Evolutionary conservation across 2,888 invertebrate species (phyloP), one percentile per base, ranked within the genome.

Genomic region (Drosophila greeni): DNA sequence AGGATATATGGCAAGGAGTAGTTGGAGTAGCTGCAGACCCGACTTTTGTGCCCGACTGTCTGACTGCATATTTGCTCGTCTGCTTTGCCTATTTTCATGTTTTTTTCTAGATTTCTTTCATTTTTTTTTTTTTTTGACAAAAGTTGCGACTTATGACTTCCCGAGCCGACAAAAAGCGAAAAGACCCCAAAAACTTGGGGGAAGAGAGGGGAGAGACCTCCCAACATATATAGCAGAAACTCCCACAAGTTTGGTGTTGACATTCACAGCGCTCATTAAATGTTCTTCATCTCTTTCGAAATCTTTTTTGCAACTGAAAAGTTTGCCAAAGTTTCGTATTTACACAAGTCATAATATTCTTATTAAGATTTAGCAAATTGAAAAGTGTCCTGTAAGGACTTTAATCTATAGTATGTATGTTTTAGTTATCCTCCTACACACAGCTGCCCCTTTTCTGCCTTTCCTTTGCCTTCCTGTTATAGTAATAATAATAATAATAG

Each of bases 261-360:
- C 84, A 80, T 67, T 79, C 82, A 78, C 76, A 70, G 84, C 74
- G 78, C 78, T 79, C 78, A 79, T 79, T 79, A 79, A 83, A 81
- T 59, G 56, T 39, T 34, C 68, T 53, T 24, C 45, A 18, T 16
- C 43, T 20, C 34, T 14, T 29, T 14, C n/a, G 11, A 51, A n/a
- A 36, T 40, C 61, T 42, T 49, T 42, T 14, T 37, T 20, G 65
- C 43, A 43, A 33, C 34, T 52, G 24, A 56, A 62, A 62, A 64
- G 54, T 56, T 62, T 31, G 26, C 11, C 23, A 33, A 60, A 60
- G 39, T 60, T 47, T n/a, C 23, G 29, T 59, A 48, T 60, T 61
- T 59, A 24, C 31, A 5, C 43, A 9, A 45, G 12, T 37, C 36
- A 45, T 59, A 45, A 59, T 45, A 31, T 45, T 59, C 59, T 45